Conservation (phyloP, 2,113 vertebrate genomes). For the Copsychus sechellarum region DNA sequence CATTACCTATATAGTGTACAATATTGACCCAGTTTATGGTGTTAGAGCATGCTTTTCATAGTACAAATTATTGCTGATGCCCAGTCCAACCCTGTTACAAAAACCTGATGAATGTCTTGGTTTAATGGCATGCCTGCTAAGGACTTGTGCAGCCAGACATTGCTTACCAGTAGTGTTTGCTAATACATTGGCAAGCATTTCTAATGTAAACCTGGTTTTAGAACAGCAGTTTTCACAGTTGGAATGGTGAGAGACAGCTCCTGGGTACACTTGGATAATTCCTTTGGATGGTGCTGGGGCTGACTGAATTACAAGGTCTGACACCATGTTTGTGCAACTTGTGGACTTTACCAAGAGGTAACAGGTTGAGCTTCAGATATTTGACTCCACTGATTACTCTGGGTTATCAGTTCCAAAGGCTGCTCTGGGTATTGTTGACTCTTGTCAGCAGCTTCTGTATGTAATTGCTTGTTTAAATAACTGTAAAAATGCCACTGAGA, state of each 20-base stretch:
- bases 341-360: not conserved
- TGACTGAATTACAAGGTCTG: not conserved
- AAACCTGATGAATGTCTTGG: not conserved
- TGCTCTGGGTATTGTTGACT: not conserved
- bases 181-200: not conserved
- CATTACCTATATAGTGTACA: not conserved
- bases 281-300: not conserved
- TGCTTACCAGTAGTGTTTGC: not conserved
- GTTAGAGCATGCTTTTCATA: not conserved
- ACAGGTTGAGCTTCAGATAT: not conserved
- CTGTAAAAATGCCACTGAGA: not conserved
- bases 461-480: not conserved
- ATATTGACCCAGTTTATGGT: not conserved
- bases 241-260: not conserved
- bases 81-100: not conserved
- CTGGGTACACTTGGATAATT: not conserved
- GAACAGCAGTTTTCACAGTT: not conserved
- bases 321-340: not conserved
- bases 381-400: not conserved
- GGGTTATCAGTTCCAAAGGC: not conserved
- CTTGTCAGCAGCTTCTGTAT: not conserved
- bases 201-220: not conserved
- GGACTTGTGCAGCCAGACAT: not conserved
- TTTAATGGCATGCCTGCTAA: not conserved
- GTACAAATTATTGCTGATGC: not conserved